Conservation (phyloP, 2,113 vertebrate genomes). For the Gulo gulo region DNA sequence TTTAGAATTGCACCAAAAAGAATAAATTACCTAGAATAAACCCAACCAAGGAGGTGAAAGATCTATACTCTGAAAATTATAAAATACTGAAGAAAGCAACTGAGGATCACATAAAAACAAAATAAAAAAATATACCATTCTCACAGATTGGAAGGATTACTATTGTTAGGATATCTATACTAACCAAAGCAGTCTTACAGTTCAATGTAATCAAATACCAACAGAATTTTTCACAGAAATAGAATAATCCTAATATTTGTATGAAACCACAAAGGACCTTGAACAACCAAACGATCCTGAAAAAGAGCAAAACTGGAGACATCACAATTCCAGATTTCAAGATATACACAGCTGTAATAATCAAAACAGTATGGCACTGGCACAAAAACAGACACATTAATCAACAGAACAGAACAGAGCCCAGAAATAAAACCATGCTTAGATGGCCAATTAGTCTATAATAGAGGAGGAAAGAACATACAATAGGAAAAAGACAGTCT, state of each 20-base stretch:
- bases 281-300: not conserved
- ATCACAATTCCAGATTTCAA: not conserved
- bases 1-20: not conserved
- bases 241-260: not conserved
- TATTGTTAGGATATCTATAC: not conserved
- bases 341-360: not conserved
- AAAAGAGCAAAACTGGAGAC: not conserved
- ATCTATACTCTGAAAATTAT: not conserved
- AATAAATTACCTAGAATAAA: not conserved
- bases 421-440: not conserved
- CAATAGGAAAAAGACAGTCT: not conserved
- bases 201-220: not conserved
- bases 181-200: not conserved
- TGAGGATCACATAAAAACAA: not conserved
- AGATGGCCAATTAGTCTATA: not conserved
- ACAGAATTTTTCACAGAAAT: not conserved
- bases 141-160: not conserved
- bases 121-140: not conserved
- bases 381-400: not conserved
- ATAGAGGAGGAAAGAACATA: not conserved
- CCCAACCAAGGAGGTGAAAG: not conserved
- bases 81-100: not conserved
- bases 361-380: not conserved
- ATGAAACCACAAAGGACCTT: not conserved
- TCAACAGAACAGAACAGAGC: not conserved